phyloP scores from a whole-genome alignment of 2,797 vertebrate genomes.

The Chanos chanos region DNA sequence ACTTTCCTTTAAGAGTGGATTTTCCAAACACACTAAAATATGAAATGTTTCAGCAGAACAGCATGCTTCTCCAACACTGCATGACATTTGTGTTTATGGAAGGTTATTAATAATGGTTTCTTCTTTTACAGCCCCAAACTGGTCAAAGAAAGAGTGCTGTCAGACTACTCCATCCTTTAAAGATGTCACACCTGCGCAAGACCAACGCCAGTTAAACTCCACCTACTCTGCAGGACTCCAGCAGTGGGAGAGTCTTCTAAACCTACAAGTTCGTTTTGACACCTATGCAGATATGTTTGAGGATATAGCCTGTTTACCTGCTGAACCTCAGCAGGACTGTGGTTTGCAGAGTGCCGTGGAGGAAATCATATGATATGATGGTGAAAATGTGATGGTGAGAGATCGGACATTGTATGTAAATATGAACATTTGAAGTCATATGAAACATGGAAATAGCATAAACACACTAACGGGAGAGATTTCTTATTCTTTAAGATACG shows the following conservation, averaged over 20 bases:
- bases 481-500: no score
- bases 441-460: no score
- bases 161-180: slow-evolving; percentile 39
- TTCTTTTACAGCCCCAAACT: slow-evolving; percentile 5
- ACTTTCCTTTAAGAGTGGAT: no score
- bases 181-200: slow-evolving; percentile 26
- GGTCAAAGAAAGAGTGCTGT: slow-evolving; percentile 23
- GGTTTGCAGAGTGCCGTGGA: slow-evolving; percentile 63
- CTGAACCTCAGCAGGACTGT: slow-evolving; percentile 25
- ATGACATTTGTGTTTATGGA: no score
- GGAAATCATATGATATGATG: slow-evolving; percentile 65
- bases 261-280: slow-evolving; percentile 53
- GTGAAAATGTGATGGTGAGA: background rate
- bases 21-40: no score
- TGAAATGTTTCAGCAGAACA: no score
- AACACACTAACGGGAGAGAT: no score
- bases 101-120: no score
- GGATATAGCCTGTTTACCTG: slow-evolving; percentile 62
- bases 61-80: no score
- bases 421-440: no score
- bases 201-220: slow-evolving; percentile 9
- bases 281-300: slow-evolving; percentile 67
- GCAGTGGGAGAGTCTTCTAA: slow-evolving; percentile 57
- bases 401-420: no score
- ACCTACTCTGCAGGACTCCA: slow-evolving; percentile 29